Evolutionary conservation across 2,113 vertebrate genomes (phyloP), one percentile per base, ranked within the genome.

Genomic region (Rhizomys pruinosus): DNA sequence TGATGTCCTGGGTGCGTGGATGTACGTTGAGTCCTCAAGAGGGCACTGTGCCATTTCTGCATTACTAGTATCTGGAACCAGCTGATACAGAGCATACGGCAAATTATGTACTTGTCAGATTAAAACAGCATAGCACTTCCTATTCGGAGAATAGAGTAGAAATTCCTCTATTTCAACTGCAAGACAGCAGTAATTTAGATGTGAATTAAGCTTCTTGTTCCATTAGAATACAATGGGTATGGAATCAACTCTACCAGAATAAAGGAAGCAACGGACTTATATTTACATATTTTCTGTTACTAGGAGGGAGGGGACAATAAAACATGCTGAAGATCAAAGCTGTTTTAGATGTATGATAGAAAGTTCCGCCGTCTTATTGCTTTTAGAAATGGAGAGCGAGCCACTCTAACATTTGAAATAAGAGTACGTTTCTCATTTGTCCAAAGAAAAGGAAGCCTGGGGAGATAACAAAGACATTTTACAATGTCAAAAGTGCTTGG

Each of bases 301-400:
- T 61, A 4, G 16, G 59, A 4, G 59, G 59, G 22, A 4, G 59
- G 59, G 22, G 59, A 34, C 13, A 29, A 79, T 10, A 39, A 42
- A 80, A 68, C 42, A 87, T 8, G 44, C 55, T 81, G 22, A 81
- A 94, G 94, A 92, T 92, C 72, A 96, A 95, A 95, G 42, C 39
- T 55, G 23, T 34, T 44, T 78, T 10, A 90, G 86, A 82, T 55
- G 71, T 12, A 59, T 95, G 92, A 87, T 11, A 57, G 84, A 57
- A 39, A 52, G 57, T 34, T 69, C 76, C 42, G 44, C 27, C 39
- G 7, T 27, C 15, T 42, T 63, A 5, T 25, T 57, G 44, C 47
- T 37, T 39, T 68, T 52, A 72, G 61, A 66, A 91, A 91, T 86
- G 27, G 17, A 66, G 27, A 79, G 71, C n/a, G n/a, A 32, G 25